Base-by-base conservation (phyloP, 1,140 invertebrate species). In the Penaeus chinensis region DNA sequence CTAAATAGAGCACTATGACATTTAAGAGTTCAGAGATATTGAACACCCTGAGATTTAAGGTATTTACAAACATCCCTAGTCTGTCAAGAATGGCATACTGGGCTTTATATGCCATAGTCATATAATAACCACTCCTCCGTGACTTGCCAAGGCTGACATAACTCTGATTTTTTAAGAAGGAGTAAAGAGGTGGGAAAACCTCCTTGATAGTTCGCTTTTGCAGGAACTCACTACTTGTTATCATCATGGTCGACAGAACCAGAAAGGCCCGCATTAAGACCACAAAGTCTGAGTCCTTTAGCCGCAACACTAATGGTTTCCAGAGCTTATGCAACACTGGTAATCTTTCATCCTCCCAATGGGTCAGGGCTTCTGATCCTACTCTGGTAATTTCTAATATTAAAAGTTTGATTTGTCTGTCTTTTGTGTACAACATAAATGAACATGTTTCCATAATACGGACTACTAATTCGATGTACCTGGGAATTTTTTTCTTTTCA, bases 311-410 rank as follows among this genome's bases (percentile, higher is more conserved):
- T n/a, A 89, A 63, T 24, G 88, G 88, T 82, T 89, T 89, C 88
- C 88, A 89, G 20, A 85, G 69, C 65, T 89, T 89, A 78, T 89
- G 88, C 11, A 85, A 47, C 7, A 89, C 78, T 27, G 88, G 88
- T 1, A 89, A 27, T 32, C 84, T 84, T 27, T 85, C 79, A 63
- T 89, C 76, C 37, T 89, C 88, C 82, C 82, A 89, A 3, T 80
- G 18, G 32, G 69, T 32, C 78, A 89, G 32, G 18, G 83, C 88
- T n/a, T 60, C 13, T 65, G 77, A 89, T 10, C 88, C 88, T 60
- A 65, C 66, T 54, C 74, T 80, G 42, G 85, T 47, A 20, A 85
- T 76, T 79, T 89, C 82, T n/a, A 89, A 27, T 4, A 89, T 37
- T 18, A 85, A 37, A n/a, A 89, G n/a, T n/a, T 80, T 80, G 27